phyloP scores from a whole-genome alignment of 2,888 invertebrate species.

The Cosmia pyralina region DNA sequence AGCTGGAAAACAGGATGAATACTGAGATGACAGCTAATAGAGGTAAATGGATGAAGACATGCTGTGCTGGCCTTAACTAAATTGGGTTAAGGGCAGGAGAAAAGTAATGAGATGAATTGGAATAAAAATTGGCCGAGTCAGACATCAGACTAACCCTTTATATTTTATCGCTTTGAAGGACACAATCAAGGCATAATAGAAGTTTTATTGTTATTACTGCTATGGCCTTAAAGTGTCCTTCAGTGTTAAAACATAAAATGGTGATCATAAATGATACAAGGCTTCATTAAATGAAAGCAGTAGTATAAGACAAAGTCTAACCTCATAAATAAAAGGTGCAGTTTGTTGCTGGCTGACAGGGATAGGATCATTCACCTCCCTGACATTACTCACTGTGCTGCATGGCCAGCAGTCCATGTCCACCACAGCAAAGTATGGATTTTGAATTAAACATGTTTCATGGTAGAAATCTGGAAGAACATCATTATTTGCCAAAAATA shows the following conservation, averaged over 20 bases:
- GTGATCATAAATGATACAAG: neutral
- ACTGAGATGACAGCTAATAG: neutral
- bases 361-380: slow-evolving; percentile 91
- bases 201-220: too few relatives aligned
- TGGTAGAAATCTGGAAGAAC: slow-evolving; percentile 93
- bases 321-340: slow-evolving; percentile 90
- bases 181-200: too few relatives aligned
- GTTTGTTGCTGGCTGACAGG: slow-evolving; percentile 76
- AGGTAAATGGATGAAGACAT: neutral
- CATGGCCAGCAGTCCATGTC: slow-evolving; percentile 97
- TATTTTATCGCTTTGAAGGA: too few relatives aligned
- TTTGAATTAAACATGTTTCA: slow-evolving; percentile 95
- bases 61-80: neutral
- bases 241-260: neutral
- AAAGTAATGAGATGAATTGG: neutral
- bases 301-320: slow-evolving; percentile 60
- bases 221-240: too few relatives aligned
- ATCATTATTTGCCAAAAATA: neutral
- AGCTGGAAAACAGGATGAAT: neutral
- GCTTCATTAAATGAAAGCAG: neutral
- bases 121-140: neutral
- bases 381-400: slow-evolving; percentile 92
- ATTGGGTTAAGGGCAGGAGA: too few relatives aligned
- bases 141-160: too few relatives aligned
- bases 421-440: slow-evolving; percentile 95